A percentile compares a stretch with the other conserved stretches of the same genome.
Conservation (phyloP, 1,140 invertebrate genomes). For the Diorhabda sublineata region DNA sequence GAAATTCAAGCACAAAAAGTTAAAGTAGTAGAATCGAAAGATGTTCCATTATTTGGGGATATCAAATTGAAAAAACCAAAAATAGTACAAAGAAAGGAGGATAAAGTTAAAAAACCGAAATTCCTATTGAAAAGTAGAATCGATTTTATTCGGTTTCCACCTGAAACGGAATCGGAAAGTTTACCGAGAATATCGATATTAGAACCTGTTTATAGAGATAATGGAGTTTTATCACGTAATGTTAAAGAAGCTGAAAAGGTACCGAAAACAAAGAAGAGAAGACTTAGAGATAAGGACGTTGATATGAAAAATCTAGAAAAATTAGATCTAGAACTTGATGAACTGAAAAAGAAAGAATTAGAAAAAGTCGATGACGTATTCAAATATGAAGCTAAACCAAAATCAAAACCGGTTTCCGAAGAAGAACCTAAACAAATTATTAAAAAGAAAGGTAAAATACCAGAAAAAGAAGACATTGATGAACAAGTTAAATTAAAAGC, state of each 20-base stretch:
- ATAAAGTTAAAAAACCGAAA: conserved; percentile 56
- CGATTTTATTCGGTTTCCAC: conserved; percentile 58
- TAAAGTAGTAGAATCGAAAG: conserved; percentile 63
- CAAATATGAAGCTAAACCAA: conserved; percentile 33
- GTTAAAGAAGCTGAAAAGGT: conserved; percentile 63
- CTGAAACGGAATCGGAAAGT: conserved; percentile 48
- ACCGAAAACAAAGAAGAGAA: conserved; percentile 51
- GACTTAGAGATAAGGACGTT: conserved; percentile 57
- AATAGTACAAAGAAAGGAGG: conserved; percentile 40
- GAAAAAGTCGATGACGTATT: conserved; percentile 39
- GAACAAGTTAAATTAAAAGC: conserved; percentile 22
- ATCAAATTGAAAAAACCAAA: conserved; percentile 41
- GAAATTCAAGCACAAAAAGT: conserved; percentile 56
- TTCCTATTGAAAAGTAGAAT: conserved; percentile 64
- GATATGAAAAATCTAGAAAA: conserved; percentile 68
- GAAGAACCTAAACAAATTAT: conserved; percentile 40
- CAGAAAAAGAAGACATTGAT: conserved; percentile 16
- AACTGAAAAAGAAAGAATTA: conserved; percentile 38
- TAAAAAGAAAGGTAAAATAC: conserved; percentile 52
- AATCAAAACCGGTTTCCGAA: conserved; percentile 30
- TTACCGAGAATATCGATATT: conserved; percentile 52
- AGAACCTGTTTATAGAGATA: conserved; percentile 55
- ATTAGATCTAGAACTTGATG: conserved; percentile 63
- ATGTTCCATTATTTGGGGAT: conserved; percentile 57
- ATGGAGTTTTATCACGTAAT: conserved; percentile 67